Base-by-base conservation (phyloP, 2,888 invertebrate genomes). In the Busseola fusca region DNA sequence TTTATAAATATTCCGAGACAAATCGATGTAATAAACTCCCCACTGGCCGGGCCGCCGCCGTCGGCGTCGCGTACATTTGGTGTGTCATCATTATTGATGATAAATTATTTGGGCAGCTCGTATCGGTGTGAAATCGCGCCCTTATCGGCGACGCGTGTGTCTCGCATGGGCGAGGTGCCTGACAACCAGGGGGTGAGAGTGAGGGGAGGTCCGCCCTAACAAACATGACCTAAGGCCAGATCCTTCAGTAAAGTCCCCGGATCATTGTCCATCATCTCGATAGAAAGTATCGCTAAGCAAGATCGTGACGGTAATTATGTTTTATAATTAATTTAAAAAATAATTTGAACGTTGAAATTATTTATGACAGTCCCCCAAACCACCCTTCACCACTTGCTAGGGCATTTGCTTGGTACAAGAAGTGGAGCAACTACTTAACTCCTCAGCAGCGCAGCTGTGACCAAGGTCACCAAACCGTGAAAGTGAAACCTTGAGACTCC, bases 71-170 rank as follows among this genome's bases (percentile, higher is more conserved):
- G 21, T 34, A 54, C 54, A 48, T 76, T 57, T 57, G 25, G 40
- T 63, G 58, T 54, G 69, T 67, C 69, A 74, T 68, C 72, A 81
- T 78, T 82, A 75, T 50, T 76, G 64, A 72, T 69, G 66, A 72
- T 69, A 73, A 73, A 73, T 66, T 76, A 69, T 83, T 76, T 70
- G 69, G 77, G 77, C 83, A 75, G 67, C 57, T 56, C 69, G 45
- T 83, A 80, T 80, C 81, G 62, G 59, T n/a, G 27, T 57, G 27
- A 72, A 64, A 67, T 80, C 83, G 45, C 45, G 18, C 40, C 56
- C 50, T 82, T 79, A 82, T 81, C 72, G 48, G 21, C 12, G 25
- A 16, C 25, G 25, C 34, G 54, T 54, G 71, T 56, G 62, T 3
- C 18, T 14, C 10, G 54, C 45, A 63, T 42, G 64, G 63, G 63